Evolutionary conservation across 2,797 vertebrate species (phyloP).

Genomic region (Lepilemur ruficaudatus): DNA sequence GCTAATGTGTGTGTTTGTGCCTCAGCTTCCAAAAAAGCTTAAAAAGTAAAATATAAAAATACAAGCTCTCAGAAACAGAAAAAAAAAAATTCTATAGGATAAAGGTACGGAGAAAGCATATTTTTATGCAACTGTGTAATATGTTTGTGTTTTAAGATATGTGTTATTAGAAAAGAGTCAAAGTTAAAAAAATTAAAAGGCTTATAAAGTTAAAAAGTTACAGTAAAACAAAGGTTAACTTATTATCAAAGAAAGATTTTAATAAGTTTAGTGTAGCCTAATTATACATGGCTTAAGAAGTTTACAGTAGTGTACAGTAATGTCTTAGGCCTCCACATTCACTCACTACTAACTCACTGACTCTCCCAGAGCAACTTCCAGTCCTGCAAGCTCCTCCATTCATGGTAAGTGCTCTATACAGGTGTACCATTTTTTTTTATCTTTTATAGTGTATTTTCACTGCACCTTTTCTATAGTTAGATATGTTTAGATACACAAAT

Average conservation of each 20-base stretch:
- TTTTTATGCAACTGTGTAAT: background rate
- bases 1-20: background rate
- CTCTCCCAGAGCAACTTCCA: background rate
- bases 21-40: background rate
- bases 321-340: background rate
- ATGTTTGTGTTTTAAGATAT: background rate
- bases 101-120: background rate
- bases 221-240: background rate
- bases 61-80: background rate
- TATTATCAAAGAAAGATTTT: background rate
- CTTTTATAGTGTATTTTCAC: background rate
- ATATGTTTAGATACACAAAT: background rate
- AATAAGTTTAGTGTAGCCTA: background rate
- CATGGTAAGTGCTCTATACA: background rate
- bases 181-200: background rate
- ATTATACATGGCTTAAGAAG: background rate
- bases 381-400: background rate
- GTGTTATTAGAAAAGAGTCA: background rate
- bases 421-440: background rate
- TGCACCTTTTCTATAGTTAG: background rate
- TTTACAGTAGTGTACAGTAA: background rate
- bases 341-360: background rate
- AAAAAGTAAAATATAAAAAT: background rate
- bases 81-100: background rate
- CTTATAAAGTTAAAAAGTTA: background rate